Evolutionary conservation across 2,797 vertebrate species (phyloP).

Genomic region (Notoglanidium macrostoma): DNA sequence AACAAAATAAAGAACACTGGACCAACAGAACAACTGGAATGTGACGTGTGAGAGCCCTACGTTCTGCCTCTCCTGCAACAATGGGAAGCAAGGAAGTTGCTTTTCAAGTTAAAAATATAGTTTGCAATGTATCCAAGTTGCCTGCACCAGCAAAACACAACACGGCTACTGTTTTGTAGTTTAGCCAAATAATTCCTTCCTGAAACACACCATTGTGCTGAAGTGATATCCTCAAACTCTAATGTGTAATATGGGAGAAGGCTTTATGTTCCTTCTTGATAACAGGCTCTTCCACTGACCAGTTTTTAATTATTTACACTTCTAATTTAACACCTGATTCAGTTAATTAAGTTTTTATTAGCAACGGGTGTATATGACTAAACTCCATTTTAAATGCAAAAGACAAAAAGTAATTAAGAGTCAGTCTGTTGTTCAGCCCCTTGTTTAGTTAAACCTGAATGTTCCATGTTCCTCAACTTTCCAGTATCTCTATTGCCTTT

Average conservation of each 20-base stretch:
- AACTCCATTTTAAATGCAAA: background rate
- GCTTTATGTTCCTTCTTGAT: conserved; percentile 2
- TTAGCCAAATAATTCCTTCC: background rate
- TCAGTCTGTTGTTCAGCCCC: background rate
- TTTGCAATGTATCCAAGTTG: background rate
- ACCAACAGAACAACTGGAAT: background rate
- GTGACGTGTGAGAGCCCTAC: background rate
- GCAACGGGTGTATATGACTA: background rate
- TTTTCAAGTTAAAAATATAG: background rate
- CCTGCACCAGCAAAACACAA: background rate
- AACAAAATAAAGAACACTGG: background rate
- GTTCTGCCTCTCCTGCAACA: background rate
- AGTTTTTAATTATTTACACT: background rate
- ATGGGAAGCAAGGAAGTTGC: background rate
- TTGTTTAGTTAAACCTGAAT: background rate
- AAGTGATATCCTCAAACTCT: background rate
- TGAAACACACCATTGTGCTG: background rate
- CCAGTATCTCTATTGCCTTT: background rate
- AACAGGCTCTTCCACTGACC: background rate
- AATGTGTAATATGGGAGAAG: conserved; percentile 1
- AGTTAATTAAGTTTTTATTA: background rate
- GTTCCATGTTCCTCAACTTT: background rate
- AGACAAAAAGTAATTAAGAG: background rate
- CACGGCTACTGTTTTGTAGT: background rate
- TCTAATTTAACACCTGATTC: conserved; percentile 1